These are phyloP conservation scores for Todiramphus chloris DNA, from an alignment of 2,113 vertebrate genomes.

Conservation along the genomic window DNA sequence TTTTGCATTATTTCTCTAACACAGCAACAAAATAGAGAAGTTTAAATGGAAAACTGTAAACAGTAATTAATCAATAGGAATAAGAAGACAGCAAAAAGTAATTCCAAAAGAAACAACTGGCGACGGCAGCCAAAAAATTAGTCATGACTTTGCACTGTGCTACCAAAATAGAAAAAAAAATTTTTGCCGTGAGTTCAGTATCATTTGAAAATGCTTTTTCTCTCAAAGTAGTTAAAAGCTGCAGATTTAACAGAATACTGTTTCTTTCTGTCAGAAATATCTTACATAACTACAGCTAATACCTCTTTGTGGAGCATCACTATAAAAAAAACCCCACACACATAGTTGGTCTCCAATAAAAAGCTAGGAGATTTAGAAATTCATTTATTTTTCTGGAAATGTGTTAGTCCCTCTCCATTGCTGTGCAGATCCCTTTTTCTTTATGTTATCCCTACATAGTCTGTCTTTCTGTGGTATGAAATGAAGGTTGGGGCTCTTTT, in stretches of 20 bases:
- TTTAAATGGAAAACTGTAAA: neutral
- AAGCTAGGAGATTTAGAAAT: neutral
- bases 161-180: constrained; percentile 13
- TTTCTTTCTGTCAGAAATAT: neutral
- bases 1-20: neutral
- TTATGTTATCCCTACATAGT: neutral
- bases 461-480: neutral
- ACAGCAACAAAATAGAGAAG: neutral
- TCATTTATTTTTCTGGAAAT: neutral
- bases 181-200: neutral
- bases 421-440: neutral
- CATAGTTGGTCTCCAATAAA: neutral
- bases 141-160: constrained; percentile 12
- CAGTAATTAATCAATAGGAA: neutral
- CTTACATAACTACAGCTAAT: neutral
- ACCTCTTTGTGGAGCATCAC: neutral
- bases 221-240: neutral
- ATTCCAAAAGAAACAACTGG: neutral
- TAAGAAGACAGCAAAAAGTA: neutral
- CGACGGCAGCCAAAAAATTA: constrained; percentile 19
- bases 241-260: neutral
- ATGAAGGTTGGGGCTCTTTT: neutral
- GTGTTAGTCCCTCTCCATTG: neutral
- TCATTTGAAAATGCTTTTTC: neutral
- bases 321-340: neutral